Percentiles rank a stretch among this genome's conserved stretches.
These are phyloP conservation scores for Potorous gilbertii DNA, from an alignment of 2,797 vertebrate genomes.

Conservation along the genomic window DNA sequence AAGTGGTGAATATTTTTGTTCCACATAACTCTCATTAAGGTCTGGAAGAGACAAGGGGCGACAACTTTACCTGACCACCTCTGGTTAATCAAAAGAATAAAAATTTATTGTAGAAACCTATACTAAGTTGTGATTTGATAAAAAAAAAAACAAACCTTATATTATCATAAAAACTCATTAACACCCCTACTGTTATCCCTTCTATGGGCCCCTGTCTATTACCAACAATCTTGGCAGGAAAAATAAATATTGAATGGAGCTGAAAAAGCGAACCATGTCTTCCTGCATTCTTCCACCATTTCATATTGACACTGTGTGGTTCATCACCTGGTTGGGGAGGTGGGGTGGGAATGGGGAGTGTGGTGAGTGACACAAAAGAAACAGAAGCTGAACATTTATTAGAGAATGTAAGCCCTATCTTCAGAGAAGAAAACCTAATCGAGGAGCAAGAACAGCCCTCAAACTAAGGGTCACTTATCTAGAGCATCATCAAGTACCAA, in stretches of 20 bases:
- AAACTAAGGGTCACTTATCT: neutral
- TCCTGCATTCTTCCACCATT: neutral
- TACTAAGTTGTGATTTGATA: neutral
- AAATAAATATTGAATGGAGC: conserved; percentile 11
- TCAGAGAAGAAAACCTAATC: conserved; percentile 35
- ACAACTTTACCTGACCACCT: conserved; percentile 18
- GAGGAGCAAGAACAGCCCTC: neutral
- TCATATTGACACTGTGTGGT: conserved; percentile 3
- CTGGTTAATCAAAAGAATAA: neutral
- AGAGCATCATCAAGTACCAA: neutral
- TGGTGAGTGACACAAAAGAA: conserved; percentile 22
- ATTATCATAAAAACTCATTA: neutral
- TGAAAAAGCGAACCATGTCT: conserved; percentile 24
- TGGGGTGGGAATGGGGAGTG: neutral
- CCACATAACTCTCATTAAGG: neutral
- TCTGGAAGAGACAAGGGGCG: neutral
- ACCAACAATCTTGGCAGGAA: conserved; percentile 25
- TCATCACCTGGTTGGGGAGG: neutral
- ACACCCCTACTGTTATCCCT: neutral
- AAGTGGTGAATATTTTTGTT: neutral
- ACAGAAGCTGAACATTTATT: conserved; percentile 19
- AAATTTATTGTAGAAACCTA: neutral
- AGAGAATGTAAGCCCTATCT: conserved; percentile 24
- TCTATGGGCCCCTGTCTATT: neutral
- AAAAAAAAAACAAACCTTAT: neutral